Base-by-base conservation (phyloP, 2,797 vertebrate species). In the Neopelma chrysocephalum region DNA sequence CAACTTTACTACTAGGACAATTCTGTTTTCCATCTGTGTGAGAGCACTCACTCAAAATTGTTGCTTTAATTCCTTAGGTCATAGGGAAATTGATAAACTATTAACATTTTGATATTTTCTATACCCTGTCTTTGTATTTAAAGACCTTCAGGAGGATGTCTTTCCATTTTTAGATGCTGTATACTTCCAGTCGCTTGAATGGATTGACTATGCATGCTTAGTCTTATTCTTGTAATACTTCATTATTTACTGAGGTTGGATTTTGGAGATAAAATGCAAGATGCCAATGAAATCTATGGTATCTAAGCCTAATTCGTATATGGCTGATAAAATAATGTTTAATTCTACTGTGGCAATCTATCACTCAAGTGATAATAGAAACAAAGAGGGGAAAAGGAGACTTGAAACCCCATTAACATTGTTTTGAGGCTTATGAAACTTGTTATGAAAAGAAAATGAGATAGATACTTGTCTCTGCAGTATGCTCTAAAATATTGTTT, bases 201-300 rank as follows among this genome's bases (percentile, higher is more conserved):
- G 4, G 7, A 16, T 80, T 83, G 91, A 31, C 62, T 34, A 50
- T 40, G 9, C 12, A 26, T 51, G 20, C 38, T 91, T 83, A 31
- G 36, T 20, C 36, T 76, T 88, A 54, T 40, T 91, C 54, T 72
- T 78, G 15, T 71, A 69, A 69, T 66, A 48, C 53, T 66, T 47
- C 50, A 17, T 87, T 93, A 83, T 96, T 91, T 95, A 31, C 69
- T 82, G 56, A 87, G 66, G 54, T 53, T 92, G 88, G 25, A 84
- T 71, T 96, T 89, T 65, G 76, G 32, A 75, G 56, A 47, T 58
- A 91, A 91, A 94, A 94, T 81, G 12, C 81, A 50, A 73, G 15
- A 56, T 76, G 56, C 16, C 78, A 92, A 13, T 89, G 54, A 87
- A 61, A 36, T 78, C 62, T 85, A 15, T 51, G 56, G 22, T 60